Evolutionary conservation across 2,888 invertebrate species (phyloP).

Genomic region (Alentia gelatinosa): DNA sequence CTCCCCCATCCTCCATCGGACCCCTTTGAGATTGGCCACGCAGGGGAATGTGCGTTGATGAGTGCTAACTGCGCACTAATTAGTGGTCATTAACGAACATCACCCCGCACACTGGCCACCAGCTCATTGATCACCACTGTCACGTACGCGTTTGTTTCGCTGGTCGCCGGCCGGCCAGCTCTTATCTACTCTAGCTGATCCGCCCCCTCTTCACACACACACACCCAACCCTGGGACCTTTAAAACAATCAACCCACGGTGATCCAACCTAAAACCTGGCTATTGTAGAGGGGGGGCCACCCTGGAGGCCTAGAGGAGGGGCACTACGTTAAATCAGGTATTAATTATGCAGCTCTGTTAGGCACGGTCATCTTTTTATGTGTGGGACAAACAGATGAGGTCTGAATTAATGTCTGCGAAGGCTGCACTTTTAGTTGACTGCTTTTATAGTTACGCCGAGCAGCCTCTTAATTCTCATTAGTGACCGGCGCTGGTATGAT

Average conservation of each 20-base stretch:
- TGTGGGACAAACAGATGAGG: background rate
- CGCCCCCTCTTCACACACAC: background rate
- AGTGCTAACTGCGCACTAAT: slow-evolving; percentile 17
- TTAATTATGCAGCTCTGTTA: background rate
- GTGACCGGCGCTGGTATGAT: background rate
- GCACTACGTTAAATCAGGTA: background rate
- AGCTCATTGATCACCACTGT: background rate
- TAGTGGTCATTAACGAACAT: background rate
- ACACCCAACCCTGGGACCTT: too few relatives aligned
- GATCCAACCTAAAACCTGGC: background rate
- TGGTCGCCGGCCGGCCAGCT: background rate
- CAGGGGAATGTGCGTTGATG: background rate
- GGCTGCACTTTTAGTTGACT: background rate
- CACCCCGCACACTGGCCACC: background rate
- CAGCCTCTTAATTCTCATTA: background rate
- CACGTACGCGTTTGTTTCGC: background rate
- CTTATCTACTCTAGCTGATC: background rate
- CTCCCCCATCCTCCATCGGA: too few relatives aligned
- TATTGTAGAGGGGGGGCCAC: background rate
- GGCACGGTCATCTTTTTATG: background rate
- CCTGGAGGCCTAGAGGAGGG: background rate
- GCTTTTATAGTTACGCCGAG: background rate
- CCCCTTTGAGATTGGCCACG: background rate
- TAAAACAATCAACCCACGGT: background rate
- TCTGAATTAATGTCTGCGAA: background rate